These are phyloP conservation scores for Eurytoma adleriae DNA, from an alignment of 2,888 invertebrate genomes.

Conservation along the genomic window DNA sequence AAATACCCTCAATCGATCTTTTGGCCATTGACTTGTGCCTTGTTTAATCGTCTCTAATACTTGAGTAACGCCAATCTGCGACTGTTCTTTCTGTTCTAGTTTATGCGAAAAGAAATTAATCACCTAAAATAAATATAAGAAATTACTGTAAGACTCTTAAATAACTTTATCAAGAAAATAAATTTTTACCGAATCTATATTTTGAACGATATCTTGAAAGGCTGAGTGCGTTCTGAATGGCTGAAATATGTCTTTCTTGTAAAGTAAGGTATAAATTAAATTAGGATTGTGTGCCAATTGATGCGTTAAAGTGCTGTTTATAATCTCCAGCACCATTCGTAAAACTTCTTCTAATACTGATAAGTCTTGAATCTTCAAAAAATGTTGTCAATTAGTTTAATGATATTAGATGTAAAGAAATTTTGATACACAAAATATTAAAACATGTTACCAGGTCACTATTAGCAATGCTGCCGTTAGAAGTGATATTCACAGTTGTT, in stretches of 20 bases:
- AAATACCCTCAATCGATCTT: constrained; percentile 91
- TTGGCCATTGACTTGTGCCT: constrained; percentile 95
- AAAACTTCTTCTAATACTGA: constrained; percentile 96
- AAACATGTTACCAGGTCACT: constrained; percentile 67
- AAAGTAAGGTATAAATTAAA: constrained; percentile 95
- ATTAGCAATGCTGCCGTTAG: constrained; percentile 65
- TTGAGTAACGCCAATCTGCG: constrained; percentile 87
- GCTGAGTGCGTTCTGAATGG: constrained; percentile 90
- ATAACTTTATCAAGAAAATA: background rate
- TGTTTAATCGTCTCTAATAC: constrained; percentile 93
- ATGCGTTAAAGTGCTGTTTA: constrained; percentile 95
- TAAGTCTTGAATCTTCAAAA: constrained; percentile 88
- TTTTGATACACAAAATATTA: background rate
- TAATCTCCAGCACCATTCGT: constrained; percentile 96
- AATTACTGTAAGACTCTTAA: background rate
- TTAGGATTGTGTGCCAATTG: constrained; percentile 93
- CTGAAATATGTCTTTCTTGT: constrained; percentile 94
- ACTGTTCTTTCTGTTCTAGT: constrained; percentile 79
- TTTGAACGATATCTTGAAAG: constrained; percentile 95
- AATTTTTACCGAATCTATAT: constrained; percentile 90
- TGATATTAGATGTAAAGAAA: background rate
- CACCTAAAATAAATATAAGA: constrained; percentile 75
- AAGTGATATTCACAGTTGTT: constrained; percentile 61
- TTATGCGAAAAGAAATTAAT: constrained; percentile 84
- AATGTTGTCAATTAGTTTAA: constrained; percentile 1